phyloP scores from a whole-genome alignment of 1,140 invertebrate species.

The Drosophila jambulina region DNA sequence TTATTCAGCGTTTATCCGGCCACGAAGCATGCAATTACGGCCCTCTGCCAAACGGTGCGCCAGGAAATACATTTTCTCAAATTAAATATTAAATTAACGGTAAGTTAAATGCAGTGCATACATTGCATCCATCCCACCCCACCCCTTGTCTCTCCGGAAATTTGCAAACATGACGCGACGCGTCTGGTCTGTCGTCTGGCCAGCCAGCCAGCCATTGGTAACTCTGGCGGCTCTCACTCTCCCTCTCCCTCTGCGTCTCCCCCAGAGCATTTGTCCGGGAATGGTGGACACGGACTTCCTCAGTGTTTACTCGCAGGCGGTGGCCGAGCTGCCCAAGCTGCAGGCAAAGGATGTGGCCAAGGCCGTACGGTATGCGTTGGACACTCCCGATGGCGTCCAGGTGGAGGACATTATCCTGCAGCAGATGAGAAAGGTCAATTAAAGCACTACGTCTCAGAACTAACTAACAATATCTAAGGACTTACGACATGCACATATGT shows the following conservation, averaged over 20 bases:
- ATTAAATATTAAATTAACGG: slow-evolving; percentile 86
- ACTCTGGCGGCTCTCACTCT: background rate
- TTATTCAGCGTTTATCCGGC: slow-evolving; percentile 87
- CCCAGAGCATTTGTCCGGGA: slow-evolving; percentile 87
- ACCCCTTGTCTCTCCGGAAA: background rate
- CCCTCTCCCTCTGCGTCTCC: background rate
- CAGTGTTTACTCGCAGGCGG: slow-evolving; percentile 77
- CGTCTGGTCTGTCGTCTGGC: slow-evolving; percentile 25
- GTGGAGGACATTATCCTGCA: slow-evolving; percentile 82
- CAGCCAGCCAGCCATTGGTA: slow-evolving; percentile 16
- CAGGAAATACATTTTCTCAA: slow-evolving; percentile 86
- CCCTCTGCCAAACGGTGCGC: slow-evolving; percentile 87
- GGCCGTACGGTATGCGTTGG: slow-evolving; percentile 86
- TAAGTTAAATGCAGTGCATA: slow-evolving; percentile 83
- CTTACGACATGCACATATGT: background rate
- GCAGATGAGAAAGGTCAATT: slow-evolving; percentile 68
- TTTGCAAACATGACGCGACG: slow-evolving; percentile 47
- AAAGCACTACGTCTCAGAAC: background rate
- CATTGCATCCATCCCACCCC: slow-evolving; percentile 34
- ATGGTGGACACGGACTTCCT: slow-evolving; percentile 87
- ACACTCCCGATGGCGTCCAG: slow-evolving; percentile 86
- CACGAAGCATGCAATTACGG: slow-evolving; percentile 87
- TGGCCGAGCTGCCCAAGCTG: slow-evolving; percentile 85
- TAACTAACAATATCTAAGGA: background rate
- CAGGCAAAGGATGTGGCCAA: slow-evolving; percentile 86